Conservation (phyloP, 2,113 vertebrate genomes). For the Menura novaehollandiae region DNA sequence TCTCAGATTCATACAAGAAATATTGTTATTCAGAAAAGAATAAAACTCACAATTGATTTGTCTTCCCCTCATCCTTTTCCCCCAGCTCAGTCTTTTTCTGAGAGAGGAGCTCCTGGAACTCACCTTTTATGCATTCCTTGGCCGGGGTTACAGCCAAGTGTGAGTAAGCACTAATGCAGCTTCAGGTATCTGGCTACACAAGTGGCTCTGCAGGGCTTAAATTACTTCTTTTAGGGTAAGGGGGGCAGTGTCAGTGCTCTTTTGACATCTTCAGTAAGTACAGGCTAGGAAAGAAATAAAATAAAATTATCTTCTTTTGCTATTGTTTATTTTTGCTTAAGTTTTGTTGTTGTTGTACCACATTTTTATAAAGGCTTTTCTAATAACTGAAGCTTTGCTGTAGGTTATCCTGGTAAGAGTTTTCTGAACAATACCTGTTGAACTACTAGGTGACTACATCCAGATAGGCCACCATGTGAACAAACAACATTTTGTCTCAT, state of each 20-base stretch:
- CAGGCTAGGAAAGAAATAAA: neutral
- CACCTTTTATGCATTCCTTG: neutral
- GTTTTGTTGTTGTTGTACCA: neutral
- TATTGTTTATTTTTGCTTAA: neutral
- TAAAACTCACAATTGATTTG: neutral
- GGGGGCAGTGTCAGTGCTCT: neutral
- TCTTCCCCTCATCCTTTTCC: neutral
- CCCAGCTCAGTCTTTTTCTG: neutral
- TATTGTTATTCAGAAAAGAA: neutral
- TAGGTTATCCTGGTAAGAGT: neutral
- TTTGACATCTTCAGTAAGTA: neutral
- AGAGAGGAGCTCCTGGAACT: neutral
- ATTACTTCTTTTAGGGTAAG: fast-evolving
- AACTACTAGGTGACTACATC: neutral
- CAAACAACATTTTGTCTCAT: neutral
- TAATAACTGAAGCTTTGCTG: neutral
- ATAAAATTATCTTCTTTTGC: neutral
- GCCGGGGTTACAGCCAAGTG: neutral
- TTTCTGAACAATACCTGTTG: neutral
- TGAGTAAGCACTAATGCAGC: neutral
- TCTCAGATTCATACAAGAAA: neutral
- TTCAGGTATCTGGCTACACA: neutral
- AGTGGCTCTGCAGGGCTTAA: neutral
- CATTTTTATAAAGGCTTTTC: neutral
- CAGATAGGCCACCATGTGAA: neutral